Base-by-base conservation (phyloP, 1,140 invertebrate genomes). In the Heliconius nattereri region DNA sequence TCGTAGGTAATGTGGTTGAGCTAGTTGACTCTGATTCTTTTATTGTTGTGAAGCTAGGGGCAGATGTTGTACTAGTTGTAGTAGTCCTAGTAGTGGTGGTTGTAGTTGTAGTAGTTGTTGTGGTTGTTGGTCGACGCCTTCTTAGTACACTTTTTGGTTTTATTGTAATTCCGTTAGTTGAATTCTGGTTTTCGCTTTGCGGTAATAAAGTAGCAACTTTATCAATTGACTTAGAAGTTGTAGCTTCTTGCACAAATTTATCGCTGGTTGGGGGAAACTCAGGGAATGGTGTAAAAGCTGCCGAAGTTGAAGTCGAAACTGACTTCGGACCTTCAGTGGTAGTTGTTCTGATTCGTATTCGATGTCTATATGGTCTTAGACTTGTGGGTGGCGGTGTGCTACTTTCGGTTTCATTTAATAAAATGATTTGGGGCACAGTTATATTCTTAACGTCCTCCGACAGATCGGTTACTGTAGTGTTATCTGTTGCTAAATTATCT, bases 101-200 rank as follows among this genome's bases (percentile, higher is more conserved):
- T n/a, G 86, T 85, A 72, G 85, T 88, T 32, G 87, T 87, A 52
- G 90, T 89, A 32, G 83, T 88, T 7, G 83, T 89, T 72, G 80
- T 90, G 75, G 84, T 92, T 49, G 89, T 91, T 81, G 94, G 88
- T 84, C 95, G 78, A 85, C 94, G 83, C 89, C 95, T 80, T 87
- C 81, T 81, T 84, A 94, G 45, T 84, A 93, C 83, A 92, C 95
- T 87, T 91, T 94, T 95, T 19, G 94, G 90, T 81, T 91, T 86
- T 29, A 87, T 87, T 13, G 87, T 86, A 70, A 81, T 85, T 40
- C 83, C 85, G 79, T 80, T 88, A 40, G 81, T 90, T 20, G 87
- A 78, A 86, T 87, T 88, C 23, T 90, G 89, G 78, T 86, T 79
- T 60, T 86, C 80, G 71, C 85, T 88, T 78, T 90, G 88, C 76